Percentiles rank a stretch among this genome's conserved stretches.
phyloP scores from a whole-genome alignment of 2,888 invertebrate species.

The Hermaeophaga mercurialis region DNA sequence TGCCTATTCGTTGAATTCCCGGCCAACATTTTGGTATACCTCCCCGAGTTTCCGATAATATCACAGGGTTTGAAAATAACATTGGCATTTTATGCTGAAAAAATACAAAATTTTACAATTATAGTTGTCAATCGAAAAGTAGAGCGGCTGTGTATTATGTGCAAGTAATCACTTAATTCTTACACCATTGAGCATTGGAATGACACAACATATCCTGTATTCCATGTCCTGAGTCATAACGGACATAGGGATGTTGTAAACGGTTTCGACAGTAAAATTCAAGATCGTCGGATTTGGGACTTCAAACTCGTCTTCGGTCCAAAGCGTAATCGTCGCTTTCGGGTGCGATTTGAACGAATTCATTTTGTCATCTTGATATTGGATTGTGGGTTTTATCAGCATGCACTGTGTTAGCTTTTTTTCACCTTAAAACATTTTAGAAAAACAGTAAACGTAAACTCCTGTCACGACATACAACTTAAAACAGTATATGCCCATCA shows the following conservation, averaged over 20 bases:
- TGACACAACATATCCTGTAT: conserved; percentile 45
- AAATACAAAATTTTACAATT: neutral
- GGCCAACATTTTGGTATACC: conserved; percentile 44
- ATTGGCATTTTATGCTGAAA: conserved; percentile 37
- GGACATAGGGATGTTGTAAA: conserved; percentile 49
- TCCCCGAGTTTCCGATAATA: neutral
- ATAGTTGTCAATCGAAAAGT: too few relatives aligned
- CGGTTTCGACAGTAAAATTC: conserved; percentile 51
- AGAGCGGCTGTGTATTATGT: too few relatives aligned
- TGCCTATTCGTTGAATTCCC: conserved; percentile 38
- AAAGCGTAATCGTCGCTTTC: conserved; percentile 44
- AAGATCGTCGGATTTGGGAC: conserved; percentile 43
- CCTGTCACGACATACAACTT: too few relatives aligned
- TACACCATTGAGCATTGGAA: conserved; percentile 42
- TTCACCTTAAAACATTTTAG: conserved; percentile 36
- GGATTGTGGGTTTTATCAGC: conserved; percentile 41
- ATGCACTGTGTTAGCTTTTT: conserved; percentile 40
- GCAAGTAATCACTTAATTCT: too few relatives aligned
- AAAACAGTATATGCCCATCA: too few relatives aligned
- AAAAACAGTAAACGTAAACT: too few relatives aligned
- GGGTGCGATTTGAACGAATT: conserved; percentile 48
- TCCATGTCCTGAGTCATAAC: conserved; percentile 44
- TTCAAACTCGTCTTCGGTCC: conserved; percentile 36
- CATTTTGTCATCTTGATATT: conserved; percentile 44
- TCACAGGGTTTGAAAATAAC: conserved; percentile 43